These are phyloP conservation scores for Nycticebus coucang DNA, from an alignment of 2,113 vertebrate genomes.

Conservation along the genomic window DNA sequence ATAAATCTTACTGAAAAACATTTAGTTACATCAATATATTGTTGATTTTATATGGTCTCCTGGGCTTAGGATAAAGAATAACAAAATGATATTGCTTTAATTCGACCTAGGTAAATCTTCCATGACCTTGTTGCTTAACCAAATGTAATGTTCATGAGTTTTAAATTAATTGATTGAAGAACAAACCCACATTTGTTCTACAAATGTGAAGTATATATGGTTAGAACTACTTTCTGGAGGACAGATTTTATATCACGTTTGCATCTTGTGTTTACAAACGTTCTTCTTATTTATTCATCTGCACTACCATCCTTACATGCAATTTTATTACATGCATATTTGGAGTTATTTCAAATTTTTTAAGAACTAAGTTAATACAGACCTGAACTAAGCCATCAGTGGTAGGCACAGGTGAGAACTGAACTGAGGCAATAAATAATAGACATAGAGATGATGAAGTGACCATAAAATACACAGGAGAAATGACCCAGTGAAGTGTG, in stretches of 20 bases:
- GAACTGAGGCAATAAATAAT: not conserved
- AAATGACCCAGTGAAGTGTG: not conserved
- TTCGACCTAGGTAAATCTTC: conserved; percentile 79
- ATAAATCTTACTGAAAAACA: conserved; percentile 84
- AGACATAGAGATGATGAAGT: not conserved
- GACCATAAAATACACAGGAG: not conserved
- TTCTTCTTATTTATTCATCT: not conserved
- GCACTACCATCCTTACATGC: fast-evolving
- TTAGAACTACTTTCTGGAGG: not conserved
- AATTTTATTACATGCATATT: not conserved
- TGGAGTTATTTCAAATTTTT: not conserved
- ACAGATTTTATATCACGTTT: not conserved
- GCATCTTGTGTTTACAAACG: not conserved
- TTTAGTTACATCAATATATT: conserved; percentile 83
- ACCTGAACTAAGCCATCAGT: not conserved
- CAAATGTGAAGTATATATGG: not conserved
- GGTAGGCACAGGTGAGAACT: not conserved
- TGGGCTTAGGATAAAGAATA: conserved; percentile 78
- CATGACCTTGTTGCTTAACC: conserved; percentile 79
- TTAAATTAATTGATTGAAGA: not conserved
- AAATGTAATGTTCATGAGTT: conserved; percentile 10
- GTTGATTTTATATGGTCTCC: conserved; percentile 81
- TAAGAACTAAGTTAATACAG: not conserved
- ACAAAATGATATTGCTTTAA: conserved; percentile 84
- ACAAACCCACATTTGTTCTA: conserved; percentile 38